These are phyloP conservation scores for Limanda limanda DNA, from an alignment of 2,113 vertebrate genomes.

Conservation along the genomic window DNA sequence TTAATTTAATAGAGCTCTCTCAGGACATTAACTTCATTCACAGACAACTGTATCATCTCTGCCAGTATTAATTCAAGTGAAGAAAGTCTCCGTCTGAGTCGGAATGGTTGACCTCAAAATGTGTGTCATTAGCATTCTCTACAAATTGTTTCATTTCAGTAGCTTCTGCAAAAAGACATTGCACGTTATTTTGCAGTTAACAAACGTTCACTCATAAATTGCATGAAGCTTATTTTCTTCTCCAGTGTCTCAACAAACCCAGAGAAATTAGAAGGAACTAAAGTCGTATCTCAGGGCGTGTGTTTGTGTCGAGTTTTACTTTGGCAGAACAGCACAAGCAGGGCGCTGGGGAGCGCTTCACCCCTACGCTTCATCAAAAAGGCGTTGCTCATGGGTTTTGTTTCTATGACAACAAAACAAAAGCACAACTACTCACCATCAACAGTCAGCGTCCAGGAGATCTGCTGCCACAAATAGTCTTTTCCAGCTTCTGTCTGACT, in stretches of 20 bases:
- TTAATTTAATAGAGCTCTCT: background rate
- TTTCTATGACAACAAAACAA: background rate
- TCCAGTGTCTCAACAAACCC: background rate
- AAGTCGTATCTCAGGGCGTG: background rate
- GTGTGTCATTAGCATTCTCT: no score
- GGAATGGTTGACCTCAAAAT: no score
- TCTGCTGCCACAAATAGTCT: background rate
- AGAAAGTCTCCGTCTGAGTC: no score
- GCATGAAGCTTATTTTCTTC: background rate
- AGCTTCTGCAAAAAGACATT: no score
- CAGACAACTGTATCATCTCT: no score
- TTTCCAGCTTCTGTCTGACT: background rate
- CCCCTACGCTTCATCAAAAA: background rate
- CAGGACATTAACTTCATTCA: no score
- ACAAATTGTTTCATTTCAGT: no score
- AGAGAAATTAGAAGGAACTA: background rate
- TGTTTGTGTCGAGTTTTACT: background rate
- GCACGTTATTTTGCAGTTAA: background rate
- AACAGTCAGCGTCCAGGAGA: background rate
- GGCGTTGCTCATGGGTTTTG: background rate
- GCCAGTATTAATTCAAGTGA: no score
- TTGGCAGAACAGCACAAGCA: background rate
- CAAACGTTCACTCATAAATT: background rate
- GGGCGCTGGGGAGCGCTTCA: background rate
- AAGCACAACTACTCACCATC: background rate